Evolutionary conservation across 2,797 vertebrate species (phyloP), one percentile per base, ranked within the genome.

Genomic region (Oceanodroma leucorhoa): DNA sequence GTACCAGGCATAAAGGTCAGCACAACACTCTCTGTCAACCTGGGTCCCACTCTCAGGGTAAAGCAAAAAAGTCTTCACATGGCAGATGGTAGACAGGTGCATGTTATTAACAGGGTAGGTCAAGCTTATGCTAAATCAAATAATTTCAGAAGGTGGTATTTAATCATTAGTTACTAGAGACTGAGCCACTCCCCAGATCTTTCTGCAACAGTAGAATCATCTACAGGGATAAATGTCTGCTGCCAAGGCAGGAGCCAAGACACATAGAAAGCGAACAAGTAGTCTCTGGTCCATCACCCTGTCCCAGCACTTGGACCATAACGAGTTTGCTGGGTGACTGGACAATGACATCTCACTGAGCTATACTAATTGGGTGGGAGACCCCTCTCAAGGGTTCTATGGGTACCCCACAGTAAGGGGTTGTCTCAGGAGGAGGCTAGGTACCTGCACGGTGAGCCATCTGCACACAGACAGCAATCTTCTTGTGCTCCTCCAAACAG

Each of bases 401-500:
- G 65, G 54, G 64, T 77, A 64, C 7, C 27, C 21, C n/a, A 21
- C 15, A 70, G 60, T 12, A 58, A 54, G 20, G 20, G 22, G 14
- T 32, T 89, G 40, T 62, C 38, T 75, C 32, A 67, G 66, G 50
- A 71, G 29, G 30, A 40, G 14, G 32, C 14, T 16, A 78, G 22
- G 90, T 96, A 99, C 99, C 99, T 98, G 99, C 99, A 96, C 99
- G 98, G 77, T 99, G 99, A 78, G 99, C 99, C 99, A 99, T 99
- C 97, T 99, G 98, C 87, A 99, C 99, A 93, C 99, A 99, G 32
- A 98, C 94, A 38, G 97, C 94, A 23, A 99, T 97, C 96, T 99
- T 99, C 75, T 36, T 97, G 95, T 99, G 99, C 84, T 99, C 99
- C 87, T 99, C 98, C 24, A 26, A 16, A 94, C 99, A 99, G n/a